These are phyloP conservation scores for Lytechinus pictus DNA, from an alignment of 35 echinoderm and acorn worm genomes.

Conservation along the genomic window DNA sequence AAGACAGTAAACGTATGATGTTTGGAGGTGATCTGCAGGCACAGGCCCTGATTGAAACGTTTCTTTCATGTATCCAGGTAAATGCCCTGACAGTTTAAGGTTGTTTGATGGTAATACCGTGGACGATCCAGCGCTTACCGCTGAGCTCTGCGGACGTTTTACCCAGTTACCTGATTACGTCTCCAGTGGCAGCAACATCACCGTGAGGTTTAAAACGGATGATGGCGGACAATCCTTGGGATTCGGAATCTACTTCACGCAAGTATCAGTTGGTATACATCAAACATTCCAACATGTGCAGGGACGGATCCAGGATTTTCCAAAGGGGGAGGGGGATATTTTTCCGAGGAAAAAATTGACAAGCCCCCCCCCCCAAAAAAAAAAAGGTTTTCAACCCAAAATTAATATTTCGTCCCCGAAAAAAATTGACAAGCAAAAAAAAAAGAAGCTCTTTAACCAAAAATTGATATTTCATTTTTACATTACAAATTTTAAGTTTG, in stretches of 20 bases:
- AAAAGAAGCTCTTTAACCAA: too few relatives aligned
- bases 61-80: background rate
- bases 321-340: too few relatives aligned
- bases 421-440: too few relatives aligned
- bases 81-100: background rate
- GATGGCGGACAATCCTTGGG: background rate
- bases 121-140: background rate
- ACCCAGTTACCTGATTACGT: background rate
- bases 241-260: slow-evolving; percentile 45
- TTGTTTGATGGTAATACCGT: slow-evolving; percentile 10
- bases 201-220: background rate
- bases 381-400: too few relatives aligned
- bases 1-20: too few relatives aligned
- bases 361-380: too few relatives aligned
- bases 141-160: slow-evolving; percentile 37
- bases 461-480: too few relatives aligned
- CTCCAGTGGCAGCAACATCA: slow-evolving; percentile 29
- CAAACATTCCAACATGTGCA: background rate
- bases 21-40: too few relatives aligned
- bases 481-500: too few relatives aligned
- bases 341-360: too few relatives aligned
- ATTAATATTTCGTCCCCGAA: too few relatives aligned
- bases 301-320: background rate
- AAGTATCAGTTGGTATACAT: slow-evolving; percentile 8
- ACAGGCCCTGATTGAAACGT: too few relatives aligned